Evolutionary conservation across 92 coral and sea anemone species (phyloP).

Genomic region (Porites rus): DNA sequence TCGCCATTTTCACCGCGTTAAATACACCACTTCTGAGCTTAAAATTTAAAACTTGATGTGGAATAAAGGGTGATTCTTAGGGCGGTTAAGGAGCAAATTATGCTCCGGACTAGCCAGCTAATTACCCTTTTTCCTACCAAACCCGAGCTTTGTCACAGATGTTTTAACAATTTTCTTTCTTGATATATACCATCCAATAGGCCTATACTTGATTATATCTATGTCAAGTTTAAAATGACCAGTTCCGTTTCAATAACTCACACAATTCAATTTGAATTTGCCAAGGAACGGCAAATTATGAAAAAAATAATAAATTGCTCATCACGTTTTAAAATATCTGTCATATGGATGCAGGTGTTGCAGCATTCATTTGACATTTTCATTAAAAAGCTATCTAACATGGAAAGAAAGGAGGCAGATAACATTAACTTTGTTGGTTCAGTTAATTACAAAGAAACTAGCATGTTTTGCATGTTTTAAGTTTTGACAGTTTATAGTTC

Average conservation of each 20-base stretch:
- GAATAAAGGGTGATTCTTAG: no score
- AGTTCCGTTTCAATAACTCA: not conserved
- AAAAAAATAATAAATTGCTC: not conserved
- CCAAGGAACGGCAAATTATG: not conserved
- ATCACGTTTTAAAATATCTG: not conserved
- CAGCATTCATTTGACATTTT: not conserved
- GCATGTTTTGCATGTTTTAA: no score
- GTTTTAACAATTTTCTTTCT: not conserved
- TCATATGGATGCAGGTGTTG: not conserved
- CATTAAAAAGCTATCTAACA: not conserved
- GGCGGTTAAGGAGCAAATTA: no score
- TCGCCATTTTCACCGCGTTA: no score
- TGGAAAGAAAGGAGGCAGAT: not conserved
- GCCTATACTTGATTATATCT: not conserved
- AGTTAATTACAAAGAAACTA: not conserved
- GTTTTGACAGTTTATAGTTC: no score
- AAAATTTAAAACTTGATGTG: no score
- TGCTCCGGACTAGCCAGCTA: no score
- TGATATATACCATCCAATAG: not conserved
- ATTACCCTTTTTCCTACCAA: not conserved
- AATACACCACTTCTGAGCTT: no score
- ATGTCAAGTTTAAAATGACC: not conserved
- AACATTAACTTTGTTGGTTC: not conserved
- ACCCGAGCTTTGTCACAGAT: not conserved
- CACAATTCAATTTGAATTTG: not conserved